phyloP scores from a whole-genome alignment of 2,113 vertebrate species.

The Dasyornis broadbenti region DNA sequence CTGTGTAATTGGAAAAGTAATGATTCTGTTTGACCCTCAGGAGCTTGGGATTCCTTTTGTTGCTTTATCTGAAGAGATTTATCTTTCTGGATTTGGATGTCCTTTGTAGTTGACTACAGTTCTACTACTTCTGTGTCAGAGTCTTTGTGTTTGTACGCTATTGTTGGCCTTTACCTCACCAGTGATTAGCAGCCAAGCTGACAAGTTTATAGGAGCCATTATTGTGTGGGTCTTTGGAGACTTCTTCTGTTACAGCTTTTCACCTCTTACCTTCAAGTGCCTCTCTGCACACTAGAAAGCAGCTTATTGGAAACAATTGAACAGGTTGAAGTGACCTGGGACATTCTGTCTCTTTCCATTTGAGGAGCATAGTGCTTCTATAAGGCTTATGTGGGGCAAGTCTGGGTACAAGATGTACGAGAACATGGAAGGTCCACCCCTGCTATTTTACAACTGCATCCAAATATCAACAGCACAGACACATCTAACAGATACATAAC shows the following conservation, averaged over 20 bases:
- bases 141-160: neutral
- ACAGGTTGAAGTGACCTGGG: neutral
- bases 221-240: neutral
- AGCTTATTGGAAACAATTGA: neutral
- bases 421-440: neutral
- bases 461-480: neutral
- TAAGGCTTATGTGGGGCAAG: neutral
- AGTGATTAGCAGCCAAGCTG: neutral
- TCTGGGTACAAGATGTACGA: neutral
- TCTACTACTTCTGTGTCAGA: neutral
- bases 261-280: neutral
- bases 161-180: neutral
- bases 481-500: neutral
- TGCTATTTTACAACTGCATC: neutral
- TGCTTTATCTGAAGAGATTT: neutral
- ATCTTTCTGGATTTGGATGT: neutral
- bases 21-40: neutral
- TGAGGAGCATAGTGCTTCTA: neutral
- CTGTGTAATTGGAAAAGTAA: neutral
- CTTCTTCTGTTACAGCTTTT: neutral
- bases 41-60: neutral
- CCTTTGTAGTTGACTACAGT: neutral
- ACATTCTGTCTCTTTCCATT: neutral
- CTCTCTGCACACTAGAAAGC: neutral
- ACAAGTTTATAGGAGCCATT: neutral